Conservation (phyloP, 2,888 invertebrate species). For the Eurytoma californica region DNA sequence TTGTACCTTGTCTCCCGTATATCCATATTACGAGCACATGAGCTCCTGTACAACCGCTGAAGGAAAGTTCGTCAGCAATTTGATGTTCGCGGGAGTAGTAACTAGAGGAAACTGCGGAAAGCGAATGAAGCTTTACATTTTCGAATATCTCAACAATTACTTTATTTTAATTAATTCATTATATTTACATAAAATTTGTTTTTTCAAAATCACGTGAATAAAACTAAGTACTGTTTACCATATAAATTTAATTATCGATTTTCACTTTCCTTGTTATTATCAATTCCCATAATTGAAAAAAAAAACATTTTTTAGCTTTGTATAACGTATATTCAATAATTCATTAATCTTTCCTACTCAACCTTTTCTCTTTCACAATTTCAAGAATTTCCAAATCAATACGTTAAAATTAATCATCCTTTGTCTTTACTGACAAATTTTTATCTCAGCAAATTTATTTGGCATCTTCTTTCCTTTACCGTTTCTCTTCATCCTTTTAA, state of each 20-base stretch:
- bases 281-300: neutral
- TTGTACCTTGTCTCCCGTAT: neutral
- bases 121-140: neutral
- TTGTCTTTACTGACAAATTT: neutral
- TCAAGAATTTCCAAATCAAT: slow-evolving; percentile 19
- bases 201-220: neutral
- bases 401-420: slow-evolving; percentile 11
- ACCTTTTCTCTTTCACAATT: neutral
- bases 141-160: slow-evolving; percentile 20
- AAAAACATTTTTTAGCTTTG: neutral
- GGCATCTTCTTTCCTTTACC: neutral
- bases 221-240: neutral
- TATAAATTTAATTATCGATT: neutral
- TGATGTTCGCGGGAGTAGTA: too few relatives aligned
- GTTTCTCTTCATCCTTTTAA: neutral
- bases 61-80: too few relatives aligned
- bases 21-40: neutral
- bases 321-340: neutral
- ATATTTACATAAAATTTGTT: neutral
- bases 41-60: too few relatives aligned
- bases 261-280: neutral
- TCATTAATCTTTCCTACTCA: slow-evolving; percentile 19
- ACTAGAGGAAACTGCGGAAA: too few relatives aligned
- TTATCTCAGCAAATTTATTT: neutral
- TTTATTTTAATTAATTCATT: neutral